Percentiles rank a stretch among this genome's conserved stretches.
Evolutionary conservation across 2,113 vertebrate genomes (phyloP).

Genomic region (Collichthys lucidus): DNA sequence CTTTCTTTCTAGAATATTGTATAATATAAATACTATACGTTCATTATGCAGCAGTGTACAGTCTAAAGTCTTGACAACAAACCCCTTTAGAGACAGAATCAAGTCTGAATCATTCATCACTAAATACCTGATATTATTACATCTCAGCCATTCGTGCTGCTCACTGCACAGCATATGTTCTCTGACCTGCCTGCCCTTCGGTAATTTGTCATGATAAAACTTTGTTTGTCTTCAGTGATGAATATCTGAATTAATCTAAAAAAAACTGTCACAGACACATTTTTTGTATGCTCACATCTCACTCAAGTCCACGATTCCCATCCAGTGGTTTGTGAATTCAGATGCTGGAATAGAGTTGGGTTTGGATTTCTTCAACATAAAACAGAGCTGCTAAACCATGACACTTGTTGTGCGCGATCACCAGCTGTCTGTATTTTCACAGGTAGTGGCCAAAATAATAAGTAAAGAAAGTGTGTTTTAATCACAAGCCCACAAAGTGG

Average conservation of each 20-base stretch:
- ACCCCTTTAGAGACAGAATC: background rate
- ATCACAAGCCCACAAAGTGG: background rate
- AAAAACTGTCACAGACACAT: background rate
- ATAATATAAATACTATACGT: background rate
- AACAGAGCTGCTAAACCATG: too few relatives aligned
- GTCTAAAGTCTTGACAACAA: background rate
- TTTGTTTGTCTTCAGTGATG: slow-evolving; percentile 6
- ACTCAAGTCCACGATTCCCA: background rate
- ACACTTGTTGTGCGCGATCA: background rate
- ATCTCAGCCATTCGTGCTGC: background rate
- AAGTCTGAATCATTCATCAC: background rate
- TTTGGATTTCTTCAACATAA: background rate
- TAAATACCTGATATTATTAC: background rate
- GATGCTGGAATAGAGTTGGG: background rate
- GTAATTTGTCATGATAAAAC: background rate
- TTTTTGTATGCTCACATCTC: background rate
- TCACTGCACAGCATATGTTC: background rate
- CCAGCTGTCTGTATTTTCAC: too few relatives aligned
- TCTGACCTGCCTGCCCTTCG: background rate
- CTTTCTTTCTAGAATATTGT: background rate
- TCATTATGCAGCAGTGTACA: background rate
- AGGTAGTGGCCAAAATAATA: too few relatives aligned
- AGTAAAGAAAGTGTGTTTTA: too few relatives aligned
- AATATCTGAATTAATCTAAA: background rate
- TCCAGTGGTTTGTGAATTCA: background rate